These are phyloP conservation scores for Panonychus citri DNA, from an alignment of 1,140 invertebrate species.

Conservation along the genomic window DNA sequence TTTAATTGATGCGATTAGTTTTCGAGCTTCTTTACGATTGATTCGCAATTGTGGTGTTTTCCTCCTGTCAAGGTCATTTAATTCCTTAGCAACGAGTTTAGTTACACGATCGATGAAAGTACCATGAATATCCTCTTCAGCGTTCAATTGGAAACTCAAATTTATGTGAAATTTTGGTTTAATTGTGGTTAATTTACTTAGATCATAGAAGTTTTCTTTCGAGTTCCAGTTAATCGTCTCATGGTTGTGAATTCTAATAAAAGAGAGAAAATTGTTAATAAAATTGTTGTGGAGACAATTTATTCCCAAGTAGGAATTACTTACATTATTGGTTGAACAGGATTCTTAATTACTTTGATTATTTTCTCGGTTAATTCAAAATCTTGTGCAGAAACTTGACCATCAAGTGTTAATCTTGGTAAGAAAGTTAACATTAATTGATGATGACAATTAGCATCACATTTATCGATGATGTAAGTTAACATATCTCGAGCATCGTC, in stretches of 20 bases:
- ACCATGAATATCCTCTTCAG: neutral
- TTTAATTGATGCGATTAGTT: neutral
- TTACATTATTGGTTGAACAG: neutral
- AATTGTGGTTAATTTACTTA: neutral
- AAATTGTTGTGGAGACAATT: neutral
- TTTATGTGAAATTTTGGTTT: neutral
- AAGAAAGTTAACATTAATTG: neutral
- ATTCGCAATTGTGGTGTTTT: neutral
- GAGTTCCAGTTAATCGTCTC: neutral
- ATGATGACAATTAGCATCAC: neutral
- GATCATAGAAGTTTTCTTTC: neutral
- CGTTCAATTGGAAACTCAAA: neutral
- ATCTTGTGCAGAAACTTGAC: neutral
- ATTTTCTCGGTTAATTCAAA: neutral
- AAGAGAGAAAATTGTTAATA: neutral
- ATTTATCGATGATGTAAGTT: neutral
- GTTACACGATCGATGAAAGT: neutral
- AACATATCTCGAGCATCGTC: neutral
- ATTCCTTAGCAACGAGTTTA: neutral
- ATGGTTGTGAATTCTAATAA: neutral
- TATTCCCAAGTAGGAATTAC: neutral
- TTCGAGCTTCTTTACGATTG: neutral
- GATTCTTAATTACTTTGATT: neutral
- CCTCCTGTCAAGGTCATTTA: neutral
- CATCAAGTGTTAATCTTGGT: neutral